Evolutionary conservation across 1,140 invertebrate genomes (phyloP).

Genomic region (Glomeris maerens): DNA sequence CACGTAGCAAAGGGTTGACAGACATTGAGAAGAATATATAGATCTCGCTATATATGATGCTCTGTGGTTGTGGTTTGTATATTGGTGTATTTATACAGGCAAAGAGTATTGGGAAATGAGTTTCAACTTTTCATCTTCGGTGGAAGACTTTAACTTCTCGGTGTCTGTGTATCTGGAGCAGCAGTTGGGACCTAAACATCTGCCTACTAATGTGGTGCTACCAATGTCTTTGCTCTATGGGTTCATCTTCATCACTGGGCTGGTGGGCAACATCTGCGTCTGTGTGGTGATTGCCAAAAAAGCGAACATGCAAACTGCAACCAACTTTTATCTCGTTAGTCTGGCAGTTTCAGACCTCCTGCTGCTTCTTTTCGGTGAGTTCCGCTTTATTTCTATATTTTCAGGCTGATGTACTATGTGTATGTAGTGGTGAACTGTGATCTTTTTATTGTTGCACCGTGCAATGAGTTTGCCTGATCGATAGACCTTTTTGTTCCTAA

Average conservation of each 20-base stretch:
- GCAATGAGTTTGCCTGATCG: too few species aligned
- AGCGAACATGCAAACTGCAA: conserved; percentile 33
- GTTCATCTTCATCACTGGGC: conserved; percentile 38
- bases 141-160: conserved; percentile 26
- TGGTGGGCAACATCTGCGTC: conserved; percentile 41
- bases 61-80: too few species aligned
- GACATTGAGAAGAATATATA: too few species aligned
- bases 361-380: conserved; percentile 44
- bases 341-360: conserved; percentile 84
- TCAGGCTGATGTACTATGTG: too few species aligned
- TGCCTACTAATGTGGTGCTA: conserved; percentile 26
- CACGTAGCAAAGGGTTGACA: too few species aligned
- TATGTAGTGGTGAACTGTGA: too few species aligned
- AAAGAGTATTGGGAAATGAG: too few species aligned
- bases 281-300: conserved; percentile 41
- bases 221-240: conserved; percentile 33
- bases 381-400: conserved; percentile 8
- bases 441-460: too few species aligned
- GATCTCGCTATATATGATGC: too few species aligned
- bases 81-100: too few species aligned
- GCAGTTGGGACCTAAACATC: conserved; percentile 26
- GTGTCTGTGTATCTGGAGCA: conserved; percentile 22
- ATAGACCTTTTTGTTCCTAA: too few species aligned
- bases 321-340: conserved; percentile 83
- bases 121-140: too few species aligned